Evolutionary conservation across 2,113 vertebrate genomes (phyloP).

Genomic region (Phalacrocorax brasilianus): DNA sequence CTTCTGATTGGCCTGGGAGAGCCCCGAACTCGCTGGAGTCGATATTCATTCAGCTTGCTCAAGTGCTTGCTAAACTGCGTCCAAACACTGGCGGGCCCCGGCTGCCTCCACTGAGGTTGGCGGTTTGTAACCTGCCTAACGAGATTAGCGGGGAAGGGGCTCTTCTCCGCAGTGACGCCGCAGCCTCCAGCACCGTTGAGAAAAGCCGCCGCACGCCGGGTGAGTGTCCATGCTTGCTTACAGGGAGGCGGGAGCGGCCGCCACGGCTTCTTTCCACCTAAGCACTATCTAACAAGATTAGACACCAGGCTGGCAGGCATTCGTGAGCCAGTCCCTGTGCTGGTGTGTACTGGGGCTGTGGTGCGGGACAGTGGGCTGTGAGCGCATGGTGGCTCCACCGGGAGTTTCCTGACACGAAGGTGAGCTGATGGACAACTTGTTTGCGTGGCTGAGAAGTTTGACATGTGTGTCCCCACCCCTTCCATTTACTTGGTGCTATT

Average conservation of each 20-base stretch:
- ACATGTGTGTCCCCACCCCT: neutral
- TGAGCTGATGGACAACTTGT: neutral
- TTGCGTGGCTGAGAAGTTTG: neutral
- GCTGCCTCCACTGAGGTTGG: conserved; percentile 68
- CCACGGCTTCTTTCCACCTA: conserved; percentile 25
- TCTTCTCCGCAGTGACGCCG: conserved; percentile 1
- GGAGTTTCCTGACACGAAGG: fast-evolving
- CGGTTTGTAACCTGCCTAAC: conserved; percentile 75
- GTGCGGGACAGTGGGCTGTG: neutral
- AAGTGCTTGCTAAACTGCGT: conserved; percentile 81
- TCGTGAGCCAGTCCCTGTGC: neutral
- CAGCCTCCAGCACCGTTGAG: conserved; percentile 34
- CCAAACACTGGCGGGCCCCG: conserved; percentile 59
- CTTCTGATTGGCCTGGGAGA: conserved; percentile 97
- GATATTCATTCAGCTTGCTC: conserved; percentile 98
- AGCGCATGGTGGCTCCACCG: fast-evolving
- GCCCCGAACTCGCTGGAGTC: conserved; percentile 91
- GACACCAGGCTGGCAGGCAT: neutral
- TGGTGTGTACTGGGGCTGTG: neutral
- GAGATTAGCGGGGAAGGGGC: conserved; percentile 63
- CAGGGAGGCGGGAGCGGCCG: conserved; percentile 48
- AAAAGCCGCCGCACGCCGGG: neutral
- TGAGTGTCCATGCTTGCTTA: conserved; percentile 13
- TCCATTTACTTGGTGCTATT: neutral
- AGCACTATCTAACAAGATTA: conserved; percentile 55